Percentiles rank a stretch among this genome's conserved stretches.
phyloP scores from a whole-genome alignment of 2,797 vertebrate species.

The Buphagus erythrorhynchus region DNA sequence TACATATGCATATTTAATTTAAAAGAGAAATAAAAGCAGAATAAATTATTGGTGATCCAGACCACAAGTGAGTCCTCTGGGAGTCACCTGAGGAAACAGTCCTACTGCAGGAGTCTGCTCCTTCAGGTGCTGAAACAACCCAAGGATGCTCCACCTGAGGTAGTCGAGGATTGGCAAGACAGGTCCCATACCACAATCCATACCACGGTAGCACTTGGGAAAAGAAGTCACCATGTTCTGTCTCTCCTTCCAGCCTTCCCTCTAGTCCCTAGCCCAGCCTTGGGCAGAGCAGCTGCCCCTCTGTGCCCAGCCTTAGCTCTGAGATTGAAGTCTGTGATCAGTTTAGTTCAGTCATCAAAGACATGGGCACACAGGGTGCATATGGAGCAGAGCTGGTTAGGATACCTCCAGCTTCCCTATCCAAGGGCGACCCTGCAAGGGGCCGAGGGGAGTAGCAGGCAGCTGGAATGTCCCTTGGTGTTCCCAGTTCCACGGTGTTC shows the following conservation, averaged over 20 bases:
- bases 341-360: neutral
- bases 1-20: constrained; percentile 34
- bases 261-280: too few relatives aligned
- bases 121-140: neutral
- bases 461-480: neutral
- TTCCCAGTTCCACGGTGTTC: rapidly evolving
- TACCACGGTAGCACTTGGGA: rapidly evolving
- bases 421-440: rapidly evolving
- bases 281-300: neutral
- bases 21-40: constrained; percentile 60
- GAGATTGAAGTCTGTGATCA: rapidly evolving
- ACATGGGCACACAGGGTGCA: rapidly evolving
- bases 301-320: neutral
- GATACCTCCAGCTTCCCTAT: too few relatives aligned
- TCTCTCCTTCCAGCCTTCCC: neutral
- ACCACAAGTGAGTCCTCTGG: neutral
- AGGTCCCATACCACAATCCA: neutral
- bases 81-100: constrained; percentile 20
- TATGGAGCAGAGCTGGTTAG: neutral
- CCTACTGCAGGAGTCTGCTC: neutral
- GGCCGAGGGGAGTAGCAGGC: neutral
- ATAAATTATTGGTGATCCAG: constrained; percentile 16
- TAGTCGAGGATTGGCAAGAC: neutral
- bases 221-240: rapidly evolving
- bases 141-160: neutral